Evolutionary conservation across 1,140 invertebrate species (phyloP).

Genomic region (Anadara kagoshimensis): DNA sequence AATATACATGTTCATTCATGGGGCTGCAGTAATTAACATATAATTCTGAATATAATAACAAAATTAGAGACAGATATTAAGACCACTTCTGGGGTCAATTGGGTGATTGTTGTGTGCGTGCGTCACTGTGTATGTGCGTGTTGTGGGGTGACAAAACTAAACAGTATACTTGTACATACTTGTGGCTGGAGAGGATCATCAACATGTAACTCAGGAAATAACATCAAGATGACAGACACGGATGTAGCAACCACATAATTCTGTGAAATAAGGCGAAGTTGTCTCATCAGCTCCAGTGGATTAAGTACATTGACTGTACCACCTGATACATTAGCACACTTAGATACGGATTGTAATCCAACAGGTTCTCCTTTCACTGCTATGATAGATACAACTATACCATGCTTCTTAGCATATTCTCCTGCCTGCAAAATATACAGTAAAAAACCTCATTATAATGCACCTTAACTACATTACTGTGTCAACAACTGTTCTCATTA

Average conservation of each 20-base stretch:
- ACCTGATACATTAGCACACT: conserved; percentile 59
- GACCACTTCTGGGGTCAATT: no score
- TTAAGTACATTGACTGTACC: conserved; percentile 66
- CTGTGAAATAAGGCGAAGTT: conserved; percentile 64
- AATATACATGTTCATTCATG: no score
- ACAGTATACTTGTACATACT: conserved; percentile 32
- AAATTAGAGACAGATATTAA: no score
- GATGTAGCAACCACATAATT: conserved; percentile 65
- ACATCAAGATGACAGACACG: conserved; percentile 56
- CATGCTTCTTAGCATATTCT: conserved; percentile 59
- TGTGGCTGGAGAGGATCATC: conserved; percentile 55
- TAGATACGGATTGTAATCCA: conserved; percentile 53
- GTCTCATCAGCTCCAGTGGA: conserved; percentile 63
- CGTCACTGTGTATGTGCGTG: no score
- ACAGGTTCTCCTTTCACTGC: conserved; percentile 61
- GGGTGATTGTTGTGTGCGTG: no score
- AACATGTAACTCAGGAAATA: conserved; percentile 62
- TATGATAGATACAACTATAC: conserved; percentile 62
- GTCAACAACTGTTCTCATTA: no score
- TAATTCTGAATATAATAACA: no score
- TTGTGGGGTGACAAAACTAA: no score
- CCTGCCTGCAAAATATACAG: conserved; percentile 52
- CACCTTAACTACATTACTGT: not conserved
- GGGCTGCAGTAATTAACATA: no score
- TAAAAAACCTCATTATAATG: not conserved